Base-by-base conservation (phyloP, 2,888 invertebrate genomes). In the Sthenelais limicola region DNA sequence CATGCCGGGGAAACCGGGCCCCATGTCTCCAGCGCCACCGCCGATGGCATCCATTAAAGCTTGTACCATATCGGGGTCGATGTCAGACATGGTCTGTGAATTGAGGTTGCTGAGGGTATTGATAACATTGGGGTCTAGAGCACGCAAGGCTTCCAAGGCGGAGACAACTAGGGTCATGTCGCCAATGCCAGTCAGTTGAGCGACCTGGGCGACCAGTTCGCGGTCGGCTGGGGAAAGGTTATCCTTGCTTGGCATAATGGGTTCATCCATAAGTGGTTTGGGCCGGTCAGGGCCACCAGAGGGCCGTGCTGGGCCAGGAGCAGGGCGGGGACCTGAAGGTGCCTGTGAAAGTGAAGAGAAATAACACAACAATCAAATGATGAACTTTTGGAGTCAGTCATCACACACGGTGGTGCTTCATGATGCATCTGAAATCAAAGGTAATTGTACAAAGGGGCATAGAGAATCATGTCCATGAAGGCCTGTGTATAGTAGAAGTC, bases 81-180 rank as follows among this genome's bases (percentile, higher is more conserved):
- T 43, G 26, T 62, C 62, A 4, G 62, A 24, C 62, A 62, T 62
- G 7, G 62, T 43, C 62, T 62, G 62, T 1, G 62, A 38, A 43
- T 43, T 62, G 3, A 62, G 62, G 62, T 43, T 62, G 1, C 62
- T 43, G 15, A 62, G 62, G 62, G 62, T 43, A 21, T 43, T 28
- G 38, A 62, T 62, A 35, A 62, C 43, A 43, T 62, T 62, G 9
- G 62, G 62, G 24, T 62, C 62, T 2, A 62, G 38, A 1, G 62
- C 62, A 4, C 62, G 62, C 3, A 62, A 43, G 26, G 62, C 62
- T 24, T 62, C 62, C 35, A 62, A 43, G 21, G 62, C 62, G 3
- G 62, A 62, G 38, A 62, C 43, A 28, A 62, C 62, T n/a, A 62
- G 38, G 38, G 62, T 62, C 62, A 33, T 62, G 62, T 62, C 62